phyloP scores from a whole-genome alignment of 2,888 invertebrate genomes.

The Clanis bilineata region DNA sequence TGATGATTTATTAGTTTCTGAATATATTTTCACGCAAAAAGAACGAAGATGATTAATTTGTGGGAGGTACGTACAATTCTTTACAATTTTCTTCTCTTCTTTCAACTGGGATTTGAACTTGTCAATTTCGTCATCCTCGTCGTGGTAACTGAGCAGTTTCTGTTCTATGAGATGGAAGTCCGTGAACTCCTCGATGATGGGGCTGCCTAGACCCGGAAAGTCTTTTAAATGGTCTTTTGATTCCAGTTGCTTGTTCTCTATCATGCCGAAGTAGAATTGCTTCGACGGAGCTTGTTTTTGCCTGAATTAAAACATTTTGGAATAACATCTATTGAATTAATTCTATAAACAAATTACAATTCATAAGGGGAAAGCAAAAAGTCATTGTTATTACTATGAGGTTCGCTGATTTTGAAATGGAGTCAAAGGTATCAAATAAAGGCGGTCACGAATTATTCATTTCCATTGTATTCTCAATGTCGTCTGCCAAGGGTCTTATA shows the following conservation, averaged over 20 bases:
- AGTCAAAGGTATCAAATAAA: neutral
- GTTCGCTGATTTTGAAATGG: neutral
- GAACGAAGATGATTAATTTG: too few relatives aligned
- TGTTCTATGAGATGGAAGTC: constrained; percentile 74
- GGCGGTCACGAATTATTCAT: neutral
- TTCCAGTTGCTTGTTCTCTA: constrained; percentile 71
- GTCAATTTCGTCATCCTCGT: constrained; percentile 68
- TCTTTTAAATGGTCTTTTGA: constrained; percentile 64
- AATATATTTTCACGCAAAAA: too few relatives aligned
- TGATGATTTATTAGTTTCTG: too few relatives aligned
- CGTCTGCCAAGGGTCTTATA: neutral
- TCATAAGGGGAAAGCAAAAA: too few relatives aligned
- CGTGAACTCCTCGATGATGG: constrained; percentile 72
- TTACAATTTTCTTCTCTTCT: constrained; percentile 65
- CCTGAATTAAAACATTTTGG: constrained; percentile 34
- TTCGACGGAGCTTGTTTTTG: constrained; percentile 65
- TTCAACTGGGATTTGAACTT: constrained; percentile 68
- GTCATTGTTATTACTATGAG: neutral
- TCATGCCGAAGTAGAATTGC: constrained; percentile 91
- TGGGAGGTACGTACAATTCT: constrained; percentile 27
- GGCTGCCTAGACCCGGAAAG: constrained; percentile 72
- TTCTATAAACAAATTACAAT: too few relatives aligned
- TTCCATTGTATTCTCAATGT: neutral
- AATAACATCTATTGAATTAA: too few relatives aligned
- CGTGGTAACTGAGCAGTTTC: constrained; percentile 68